Base-by-base conservation (phyloP, 2,888 invertebrate species). In the Philhelius pedissequus region DNA sequence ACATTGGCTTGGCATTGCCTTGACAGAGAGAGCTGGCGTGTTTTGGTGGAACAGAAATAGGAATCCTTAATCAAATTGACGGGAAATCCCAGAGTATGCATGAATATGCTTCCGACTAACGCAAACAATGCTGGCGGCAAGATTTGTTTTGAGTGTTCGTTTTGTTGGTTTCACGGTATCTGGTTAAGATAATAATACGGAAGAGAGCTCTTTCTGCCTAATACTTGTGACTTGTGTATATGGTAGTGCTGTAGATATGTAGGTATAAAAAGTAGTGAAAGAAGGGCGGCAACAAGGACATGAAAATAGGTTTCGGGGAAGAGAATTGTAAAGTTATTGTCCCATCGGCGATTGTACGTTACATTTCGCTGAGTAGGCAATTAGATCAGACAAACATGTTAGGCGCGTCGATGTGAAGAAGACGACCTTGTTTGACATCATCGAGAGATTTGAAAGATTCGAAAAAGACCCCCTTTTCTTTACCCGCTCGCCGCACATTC, bases 21-120 rank as follows among this genome's bases (percentile, higher is more conserved):
- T 64, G 60, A 70, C 62, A 40, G 25, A 45, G 25, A 45, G 15
- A 30, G 38, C 7, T 13, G 54, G 52, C 52, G 52, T 54, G 27
- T 27, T 68, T 69, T 54, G 58, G 32, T 25, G 50, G 48, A 50
- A 64, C 15, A 30, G 35, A 43, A 48, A 52, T 52, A 22, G 40
- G 43, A 50, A 76, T 73, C 62, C 58, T 73, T 82, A 84, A 84
- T 84, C 75, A 84, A 84, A 84, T 84, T 80, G 84, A 48, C 71
- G 80, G 71, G 71, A 84, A 84, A 80, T 80, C 71, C 73, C 22
- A 58, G 54, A 66, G 54, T 54, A 80, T 71, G 54, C 60, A 64
- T 69, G 69, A 56, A 81, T 66, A 43, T 81, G 50, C 58, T 56
- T 66, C 35, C 76, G 60, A 75, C 48, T 48, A 64, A 32, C 27